Conservation (phyloP, 2,113 vertebrate species). For the Myotis yumanensis region DNA sequence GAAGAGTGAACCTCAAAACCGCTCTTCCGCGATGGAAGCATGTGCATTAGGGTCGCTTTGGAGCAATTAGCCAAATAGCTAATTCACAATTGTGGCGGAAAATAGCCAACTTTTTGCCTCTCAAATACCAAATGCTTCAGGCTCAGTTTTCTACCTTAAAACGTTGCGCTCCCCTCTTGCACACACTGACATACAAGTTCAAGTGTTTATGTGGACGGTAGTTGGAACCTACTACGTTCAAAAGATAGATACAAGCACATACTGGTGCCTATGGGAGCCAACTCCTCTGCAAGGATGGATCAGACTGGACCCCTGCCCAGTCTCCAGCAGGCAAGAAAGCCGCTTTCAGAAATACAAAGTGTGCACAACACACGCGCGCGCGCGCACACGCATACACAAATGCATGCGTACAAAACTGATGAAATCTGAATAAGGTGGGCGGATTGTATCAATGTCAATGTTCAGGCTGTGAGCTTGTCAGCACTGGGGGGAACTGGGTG, state of each 20-base stretch:
- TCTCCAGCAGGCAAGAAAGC: neutral
- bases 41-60: neutral
- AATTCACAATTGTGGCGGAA: neutral
- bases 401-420: neutral
- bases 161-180: neutral
- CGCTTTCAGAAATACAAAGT: neutral
- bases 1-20: neutral
- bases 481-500: neutral
- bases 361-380: neutral
- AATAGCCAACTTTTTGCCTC: slow-evolving; percentile 53
- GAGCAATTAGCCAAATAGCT: neutral
- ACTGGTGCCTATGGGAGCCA: neutral
- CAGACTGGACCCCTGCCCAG: neutral
- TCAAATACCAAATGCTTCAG: neutral
- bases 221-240: neutral
- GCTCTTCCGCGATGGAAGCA: neutral
- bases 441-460: neutral
- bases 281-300: neutral
- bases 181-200: neutral
- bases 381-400: neutral
- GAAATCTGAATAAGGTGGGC: neutral
- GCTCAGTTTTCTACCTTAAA: neutral
- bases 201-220: neutral
- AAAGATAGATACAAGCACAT: neutral
- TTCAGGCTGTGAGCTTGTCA: neutral